Evolutionary conservation across 2,888 invertebrate genomes (phyloP), one percentile per base, ranked within the genome.

Genomic region (Polyploca ridens): DNA sequence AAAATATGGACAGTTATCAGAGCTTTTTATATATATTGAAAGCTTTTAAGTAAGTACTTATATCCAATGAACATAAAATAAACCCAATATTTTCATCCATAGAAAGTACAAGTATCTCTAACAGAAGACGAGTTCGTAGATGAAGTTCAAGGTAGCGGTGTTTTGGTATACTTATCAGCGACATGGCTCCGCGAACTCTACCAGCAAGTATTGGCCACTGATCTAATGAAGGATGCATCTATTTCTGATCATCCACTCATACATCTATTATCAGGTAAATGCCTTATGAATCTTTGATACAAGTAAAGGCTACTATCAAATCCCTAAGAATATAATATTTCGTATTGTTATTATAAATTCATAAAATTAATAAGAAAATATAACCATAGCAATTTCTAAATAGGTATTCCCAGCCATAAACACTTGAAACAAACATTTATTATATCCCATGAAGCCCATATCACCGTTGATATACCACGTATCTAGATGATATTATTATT

Each of bases 151-250:
- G 97, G 98, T 44, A 98, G 98, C 66, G 99, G 99, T 0, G 97
- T 99, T 19, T 93, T 99, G 35, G 97, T 99, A 7, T 99, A 98
- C 83, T 94, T 99, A 11, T 98, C 99, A 0, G 98, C 98, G 0
- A 97, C 98, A 0, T 99, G 99, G 99, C 95, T 99, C 3, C 96
- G 98, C 46, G 98, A 99, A 82, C 94, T 99, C 8, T 99, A 99
- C 84, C 98, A 98, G 78, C 97, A 97, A 82, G 96, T 98, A 1
- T 92, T 98, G 5, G 95, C 96, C 0, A 95, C 95, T 65, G 97
- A 97, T 77, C 87, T 98, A 11, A 90, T 98, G n/a, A 95, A 96
- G 73, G 94, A 95, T 63, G 96, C 96, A 61, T 96, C 97, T 0
- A 96, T 96, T 0, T 95, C 95, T 74, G 95, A 96, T 77, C 95